These are phyloP conservation scores for Argyra leucocephala DNA, from an alignment of 2,888 invertebrate species.

Conservation along the genomic window DNA sequence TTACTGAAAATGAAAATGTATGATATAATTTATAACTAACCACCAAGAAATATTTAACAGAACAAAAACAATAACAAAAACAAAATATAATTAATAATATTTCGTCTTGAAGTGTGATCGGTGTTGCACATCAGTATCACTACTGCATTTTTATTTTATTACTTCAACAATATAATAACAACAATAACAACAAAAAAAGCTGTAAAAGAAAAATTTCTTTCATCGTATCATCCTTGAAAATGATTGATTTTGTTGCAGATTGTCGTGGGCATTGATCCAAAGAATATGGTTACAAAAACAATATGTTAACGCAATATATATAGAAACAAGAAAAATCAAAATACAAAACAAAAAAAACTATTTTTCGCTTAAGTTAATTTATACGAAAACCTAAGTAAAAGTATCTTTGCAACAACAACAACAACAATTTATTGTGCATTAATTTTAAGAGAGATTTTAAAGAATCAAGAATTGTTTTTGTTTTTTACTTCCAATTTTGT, in stretches of 20 bases:
- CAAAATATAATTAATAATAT: background rate
- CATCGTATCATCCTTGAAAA: conserved; percentile 1
- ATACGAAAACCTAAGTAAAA: background rate
- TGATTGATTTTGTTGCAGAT: background rate
- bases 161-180: background rate
- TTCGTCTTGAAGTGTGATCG: background rate
- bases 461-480: background rate
- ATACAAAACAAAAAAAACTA: no score
- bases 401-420: background rate
- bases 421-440: background rate
- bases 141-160: background rate
- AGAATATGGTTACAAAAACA: no score
- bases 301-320: background rate
- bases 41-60: no score
- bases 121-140: background rate
- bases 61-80: no score
- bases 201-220: background rate
- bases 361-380: background rate
- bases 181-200: no score
- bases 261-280: conserved; percentile 6
- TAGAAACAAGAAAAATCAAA: background rate
- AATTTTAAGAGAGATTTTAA: background rate
- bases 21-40: no score
- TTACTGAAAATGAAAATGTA: no score
- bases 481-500: background rate